Evolutionary conservation across 1,140 invertebrate genomes (phyloP), one percentile per base, ranked within the genome.

Genomic region (Lucilia cuprina): DNA sequence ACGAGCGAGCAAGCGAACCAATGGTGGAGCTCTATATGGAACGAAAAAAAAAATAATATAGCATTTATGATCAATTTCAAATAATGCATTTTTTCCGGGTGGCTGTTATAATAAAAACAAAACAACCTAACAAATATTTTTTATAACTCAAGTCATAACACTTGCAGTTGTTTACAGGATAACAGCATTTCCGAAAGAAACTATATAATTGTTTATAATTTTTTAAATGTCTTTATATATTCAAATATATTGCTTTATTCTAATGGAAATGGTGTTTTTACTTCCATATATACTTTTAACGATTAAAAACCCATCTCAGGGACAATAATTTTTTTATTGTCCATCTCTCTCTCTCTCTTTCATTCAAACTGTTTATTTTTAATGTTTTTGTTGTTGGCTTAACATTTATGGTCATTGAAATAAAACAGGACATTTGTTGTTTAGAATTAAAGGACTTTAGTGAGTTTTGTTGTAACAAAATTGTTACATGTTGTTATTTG

Each of bases 31-130:
- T 55, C 50, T 55, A 55, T 55, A 1, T 10, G n/a, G 65, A 30
- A 30, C n/a, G n/a, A n/a, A n/a, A n/a, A 21, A 21, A 21, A 14
- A 60, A 21, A 8, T 70, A 70, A 25, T 70, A 70, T 19, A 70
- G 65, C 65, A 70, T 70, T 70, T 70, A 70, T 70, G 65, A 70
- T 60, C n/a, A 70, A 70, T 9, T 70, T 70, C 65, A 70, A 21
- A 70, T 21, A 70, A 70, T 70, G 65, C 65, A 70, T 70, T 70
- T 70, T 30, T 70, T 70, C 8, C n/a, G 21, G 65, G 19, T 70
- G 65, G 65, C 65, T 5, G n/a, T n/a, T 25, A 70, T 25, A 70
- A 70, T 14, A 60, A 60, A n/a, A 60, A 41, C 13, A 60, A 41
- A 41, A 8, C 5, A 41, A 41, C 5, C 2, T 41, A 41, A 41